These are phyloP conservation scores for Bathynomus jamesi DNA, from an alignment of 1,140 invertebrate species.

Conservation along the genomic window DNA sequence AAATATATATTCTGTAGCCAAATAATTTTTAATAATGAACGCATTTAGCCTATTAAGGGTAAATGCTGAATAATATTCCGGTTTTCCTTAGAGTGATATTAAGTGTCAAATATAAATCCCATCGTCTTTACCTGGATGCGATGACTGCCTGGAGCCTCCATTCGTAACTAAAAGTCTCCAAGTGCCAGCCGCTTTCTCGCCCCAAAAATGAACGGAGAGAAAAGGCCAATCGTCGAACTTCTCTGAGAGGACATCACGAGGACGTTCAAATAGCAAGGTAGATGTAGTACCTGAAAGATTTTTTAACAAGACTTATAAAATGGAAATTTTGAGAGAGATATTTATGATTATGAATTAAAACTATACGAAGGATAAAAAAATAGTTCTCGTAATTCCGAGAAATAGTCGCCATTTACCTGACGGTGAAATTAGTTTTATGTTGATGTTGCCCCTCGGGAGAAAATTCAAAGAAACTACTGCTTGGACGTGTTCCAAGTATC, in stretches of 20 bases:
- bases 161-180: constrained; percentile 92
- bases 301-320: constrained; percentile 42
- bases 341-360: background rate
- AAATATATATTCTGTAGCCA: too few relatives aligned
- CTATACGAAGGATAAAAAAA: too few relatives aligned
- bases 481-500: constrained; percentile 86
- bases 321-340: background rate
- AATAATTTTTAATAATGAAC: too few relatives aligned
- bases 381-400: too few relatives aligned
- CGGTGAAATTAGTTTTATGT: constrained; percentile 67
- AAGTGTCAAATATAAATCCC: too few relatives aligned
- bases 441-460: constrained; percentile 77
- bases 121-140: constrained; percentile 53
- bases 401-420: constrained; percentile 48
- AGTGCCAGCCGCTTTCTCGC: constrained; percentile 66
- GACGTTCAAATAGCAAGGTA: constrained; percentile 77
- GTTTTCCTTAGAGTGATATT: too few relatives aligned
- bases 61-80: too few relatives aligned
- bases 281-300: constrained; percentile 82
- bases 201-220: constrained; percentile 94
- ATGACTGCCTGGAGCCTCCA: constrained; percentile 70
- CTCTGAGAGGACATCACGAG: constrained; percentile 79
- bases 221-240: constrained; percentile 98
- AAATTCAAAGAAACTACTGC: constrained; percentile 80
- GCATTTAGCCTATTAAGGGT: too few relatives aligned